These are phyloP conservation scores for Lamprotornis superbus DNA, from an alignment of 2,113 vertebrate genomes.

Conservation along the genomic window DNA sequence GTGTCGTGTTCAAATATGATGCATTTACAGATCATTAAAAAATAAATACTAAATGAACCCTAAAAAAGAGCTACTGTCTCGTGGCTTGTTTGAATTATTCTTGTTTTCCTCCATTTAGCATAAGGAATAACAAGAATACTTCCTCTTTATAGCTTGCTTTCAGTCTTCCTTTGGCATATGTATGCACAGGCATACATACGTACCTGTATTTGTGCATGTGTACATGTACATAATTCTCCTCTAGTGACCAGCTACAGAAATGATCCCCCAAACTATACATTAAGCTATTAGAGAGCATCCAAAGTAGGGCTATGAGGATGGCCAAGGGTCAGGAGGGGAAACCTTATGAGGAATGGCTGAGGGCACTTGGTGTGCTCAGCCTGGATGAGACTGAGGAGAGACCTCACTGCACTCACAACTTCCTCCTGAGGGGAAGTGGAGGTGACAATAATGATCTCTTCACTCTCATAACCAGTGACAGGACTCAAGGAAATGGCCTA, in stretches of 20 bases:
- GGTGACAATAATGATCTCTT: not conserved
- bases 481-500: not conserved
- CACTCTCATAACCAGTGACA: not conserved
- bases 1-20: not conserved
- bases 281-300: not conserved
- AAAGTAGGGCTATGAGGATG: not conserved
- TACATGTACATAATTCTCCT: not conserved
- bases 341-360: not conserved
- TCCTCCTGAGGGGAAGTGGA: accelerated
- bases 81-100: not conserved
- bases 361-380: not conserved
- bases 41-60: not conserved
- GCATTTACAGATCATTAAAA: not conserved
- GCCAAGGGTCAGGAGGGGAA: not conserved
- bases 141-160: not conserved
- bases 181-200: accelerated
- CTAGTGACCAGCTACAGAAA: not conserved
- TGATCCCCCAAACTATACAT: not conserved
- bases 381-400: not conserved
- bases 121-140: not conserved
- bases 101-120: not conserved
- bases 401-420: not conserved
- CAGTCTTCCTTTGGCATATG: not conserved
- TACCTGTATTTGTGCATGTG: not conserved
- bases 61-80: not conserved